These are phyloP conservation scores for Cryptus viduatorius DNA, from an alignment of 2,888 invertebrate species.

Conservation along the genomic window DNA sequence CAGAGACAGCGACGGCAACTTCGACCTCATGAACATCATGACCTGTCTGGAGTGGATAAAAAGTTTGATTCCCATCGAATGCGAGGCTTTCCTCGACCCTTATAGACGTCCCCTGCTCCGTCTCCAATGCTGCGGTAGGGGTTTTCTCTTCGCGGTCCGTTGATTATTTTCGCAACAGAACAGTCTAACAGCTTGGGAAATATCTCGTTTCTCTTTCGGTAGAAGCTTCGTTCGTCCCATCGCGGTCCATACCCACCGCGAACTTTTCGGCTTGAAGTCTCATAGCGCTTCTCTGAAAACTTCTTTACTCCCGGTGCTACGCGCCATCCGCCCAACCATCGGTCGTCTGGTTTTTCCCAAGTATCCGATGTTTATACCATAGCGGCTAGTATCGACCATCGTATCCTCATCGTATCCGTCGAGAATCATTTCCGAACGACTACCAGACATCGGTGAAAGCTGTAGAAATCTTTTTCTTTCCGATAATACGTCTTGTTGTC, in stretches of 20 bases:
- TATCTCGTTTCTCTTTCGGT: constrained; percentile 32
- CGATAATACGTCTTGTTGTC: constrained; percentile 8
- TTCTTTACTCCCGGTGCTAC: constrained; percentile 23
- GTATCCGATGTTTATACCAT: constrained; percentile 37
- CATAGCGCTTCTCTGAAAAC: constrained; percentile 4
- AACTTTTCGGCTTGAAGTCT: constrained; percentile 54
- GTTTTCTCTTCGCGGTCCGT: constrained; percentile 72
- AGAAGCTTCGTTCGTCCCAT: constrained; percentile 53
- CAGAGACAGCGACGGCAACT: constrained; percentile 29
- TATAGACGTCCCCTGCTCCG: background rate
- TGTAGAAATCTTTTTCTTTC: constrained; percentile 28
- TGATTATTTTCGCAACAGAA: constrained; percentile 75
- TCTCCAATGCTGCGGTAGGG: constrained; percentile 36
- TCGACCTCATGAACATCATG: constrained; percentile 41
- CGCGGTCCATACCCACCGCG: constrained; percentile 39
- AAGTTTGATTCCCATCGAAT: constrained; percentile 71
- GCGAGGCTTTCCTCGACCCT: constrained; percentile 4
- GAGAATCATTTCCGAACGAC: constrained; percentile 53
- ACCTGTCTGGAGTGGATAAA: constrained; percentile 60
- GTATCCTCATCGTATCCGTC: constrained; percentile 15
- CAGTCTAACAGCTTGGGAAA: constrained; percentile 58
- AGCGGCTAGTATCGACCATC: constrained; percentile 52
- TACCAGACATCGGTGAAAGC: constrained; percentile 56
- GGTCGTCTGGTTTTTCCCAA: constrained; percentile 19
- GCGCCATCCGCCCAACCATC: constrained; percentile 7